Evolutionary conservation across 2,888 invertebrate species (phyloP).

Genomic region (Dione juno): DNA sequence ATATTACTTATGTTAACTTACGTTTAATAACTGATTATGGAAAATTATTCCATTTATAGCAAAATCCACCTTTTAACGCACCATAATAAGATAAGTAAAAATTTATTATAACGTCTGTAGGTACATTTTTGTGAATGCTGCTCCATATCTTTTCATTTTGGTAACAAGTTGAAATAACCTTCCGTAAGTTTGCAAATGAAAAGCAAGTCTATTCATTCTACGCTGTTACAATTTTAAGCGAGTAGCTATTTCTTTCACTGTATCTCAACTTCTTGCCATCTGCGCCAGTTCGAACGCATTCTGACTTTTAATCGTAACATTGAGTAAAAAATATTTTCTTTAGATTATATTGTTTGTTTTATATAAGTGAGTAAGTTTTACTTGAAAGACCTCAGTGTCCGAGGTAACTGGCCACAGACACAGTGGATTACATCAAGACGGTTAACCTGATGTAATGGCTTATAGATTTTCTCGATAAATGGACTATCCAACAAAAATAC

Average conservation of each 20-base stretch:
- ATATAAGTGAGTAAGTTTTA: too few species aligned
- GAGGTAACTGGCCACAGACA: too few species aligned
- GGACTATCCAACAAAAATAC: too few species aligned
- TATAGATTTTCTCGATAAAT: too few species aligned
- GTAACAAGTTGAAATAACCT: conserved; percentile 18
- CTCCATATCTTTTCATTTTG: conserved; percentile 16
- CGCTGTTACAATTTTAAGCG: conserved; percentile 22
- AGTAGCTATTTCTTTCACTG: conserved; percentile 26
- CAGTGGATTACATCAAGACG: too few species aligned
- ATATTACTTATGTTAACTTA: too few species aligned
- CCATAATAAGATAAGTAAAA: background rate
- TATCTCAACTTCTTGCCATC: conserved; percentile 16
- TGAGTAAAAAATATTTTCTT: background rate
- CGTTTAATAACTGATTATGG: too few species aligned
- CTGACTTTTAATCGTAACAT: conserved; percentile 8
- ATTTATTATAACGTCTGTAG: background rate
- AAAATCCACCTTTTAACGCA: background rate
- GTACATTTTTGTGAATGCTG: background rate
- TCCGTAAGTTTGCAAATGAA: conserved; percentile 20
- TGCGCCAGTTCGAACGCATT: conserved; percentile 11
- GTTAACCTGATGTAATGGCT: too few species aligned
- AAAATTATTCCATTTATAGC: too few species aligned
- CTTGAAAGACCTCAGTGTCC: too few species aligned
- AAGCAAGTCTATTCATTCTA: conserved; percentile 25
- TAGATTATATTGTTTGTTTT: background rate